A percentile compares a stretch with the other conserved stretches of the same genome.
Evolutionary conservation across 2,797 vertebrate genomes (phyloP).

Genomic region (Macroramphosus scolopax): DNA sequence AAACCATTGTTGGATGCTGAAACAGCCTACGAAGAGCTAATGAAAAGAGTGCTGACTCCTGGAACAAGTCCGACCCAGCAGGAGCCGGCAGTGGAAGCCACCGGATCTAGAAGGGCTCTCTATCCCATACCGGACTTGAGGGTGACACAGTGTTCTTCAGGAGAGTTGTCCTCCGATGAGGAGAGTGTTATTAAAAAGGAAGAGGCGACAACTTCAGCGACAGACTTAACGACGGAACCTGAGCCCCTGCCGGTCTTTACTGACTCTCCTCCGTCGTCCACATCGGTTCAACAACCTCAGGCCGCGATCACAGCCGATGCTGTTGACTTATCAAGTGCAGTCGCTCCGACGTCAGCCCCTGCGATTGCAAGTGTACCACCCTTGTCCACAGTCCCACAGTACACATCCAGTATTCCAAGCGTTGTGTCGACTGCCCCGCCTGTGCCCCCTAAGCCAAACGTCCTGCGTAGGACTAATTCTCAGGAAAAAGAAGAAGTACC

Average conservation of each 20-base stretch:
- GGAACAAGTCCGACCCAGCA: conserved; percentile 87
- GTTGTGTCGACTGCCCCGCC: conserved; percentile 80
- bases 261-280: conserved; percentile 27
- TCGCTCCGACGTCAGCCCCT: conserved; percentile 51
- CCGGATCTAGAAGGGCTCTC: conserved; percentile 77
- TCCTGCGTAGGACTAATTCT: conserved; percentile 82
- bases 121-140: conserved; percentile 94
- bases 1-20: conserved; percentile 90
- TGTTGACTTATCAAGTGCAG: conserved; percentile 69
- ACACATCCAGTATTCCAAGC: conserved; percentile 74
- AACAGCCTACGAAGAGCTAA: conserved; percentile 90
- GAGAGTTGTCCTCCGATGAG: conserved; percentile 91
- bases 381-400: conserved; percentile 81
- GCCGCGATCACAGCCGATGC: conserved; percentile 35
- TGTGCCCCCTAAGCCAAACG: conserved; percentile 83
- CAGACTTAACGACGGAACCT: conserved; percentile 45
- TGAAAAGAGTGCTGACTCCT: conserved; percentile 87
- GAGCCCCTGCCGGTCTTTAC: conserved; percentile 38
- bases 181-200: conserved; percentile 83
- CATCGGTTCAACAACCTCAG: conserved; percentile 38
- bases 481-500: conserved; percentile 84
- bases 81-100: conserved; percentile 63
- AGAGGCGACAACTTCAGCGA: conserved; percentile 42
- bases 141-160: conserved; percentile 96
- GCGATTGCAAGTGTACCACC: conserved; percentile 66